Percentiles rank a stretch among this genome's conserved stretches.
phyloP scores from a whole-genome alignment of 2,113 vertebrate species.

The Neolamprologus devosi region DNA sequence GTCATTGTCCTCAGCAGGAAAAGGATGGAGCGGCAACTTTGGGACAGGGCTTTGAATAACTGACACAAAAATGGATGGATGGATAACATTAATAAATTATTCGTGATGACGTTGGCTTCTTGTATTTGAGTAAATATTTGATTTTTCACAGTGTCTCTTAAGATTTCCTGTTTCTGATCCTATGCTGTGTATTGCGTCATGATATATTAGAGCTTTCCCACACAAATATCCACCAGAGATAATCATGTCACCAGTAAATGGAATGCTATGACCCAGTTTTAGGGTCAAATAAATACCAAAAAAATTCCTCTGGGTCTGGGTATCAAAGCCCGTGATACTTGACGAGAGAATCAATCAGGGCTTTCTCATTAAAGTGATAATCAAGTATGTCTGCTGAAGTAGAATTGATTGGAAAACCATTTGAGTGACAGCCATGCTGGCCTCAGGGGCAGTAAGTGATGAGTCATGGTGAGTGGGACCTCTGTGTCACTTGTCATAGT shows the following conservation, averaged over 20 bases:
- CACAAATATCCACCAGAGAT: neutral
- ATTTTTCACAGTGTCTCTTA: neutral
- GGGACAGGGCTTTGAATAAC: neutral
- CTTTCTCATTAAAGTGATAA: slow-evolving; percentile 61
- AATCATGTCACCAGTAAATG: slow-evolving; percentile 3
- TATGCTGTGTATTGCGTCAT: neutral
- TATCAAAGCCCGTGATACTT: slow-evolving; percentile 11
- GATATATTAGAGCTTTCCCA: neutral
- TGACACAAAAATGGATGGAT: neutral
- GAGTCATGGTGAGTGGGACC: slow-evolving; percentile 40
- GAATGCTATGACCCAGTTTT: slow-evolving; percentile 23
- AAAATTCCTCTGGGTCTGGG: slow-evolving; percentile 21
- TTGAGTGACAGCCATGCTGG: slow-evolving; percentile 50
- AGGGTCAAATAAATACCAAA: slow-evolving; percentile 30
- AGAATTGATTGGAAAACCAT: slow-evolving; percentile 51
- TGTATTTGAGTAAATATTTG: neutral
- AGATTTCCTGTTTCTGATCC: neutral
- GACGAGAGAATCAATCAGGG: slow-evolving; percentile 39
- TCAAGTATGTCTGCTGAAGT: slow-evolving; percentile 40
- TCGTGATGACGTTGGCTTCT: neutral
- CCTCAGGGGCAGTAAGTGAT: slow-evolving; percentile 23
- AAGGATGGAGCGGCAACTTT: neutral
- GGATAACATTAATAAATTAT: neutral
- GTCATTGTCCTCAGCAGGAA: neutral
- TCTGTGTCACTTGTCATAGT: slow-evolving; percentile 34